Evolutionary conservation across 1,140 invertebrate genomes (phyloP).

Genomic region (Lycorma delicatula): DNA sequence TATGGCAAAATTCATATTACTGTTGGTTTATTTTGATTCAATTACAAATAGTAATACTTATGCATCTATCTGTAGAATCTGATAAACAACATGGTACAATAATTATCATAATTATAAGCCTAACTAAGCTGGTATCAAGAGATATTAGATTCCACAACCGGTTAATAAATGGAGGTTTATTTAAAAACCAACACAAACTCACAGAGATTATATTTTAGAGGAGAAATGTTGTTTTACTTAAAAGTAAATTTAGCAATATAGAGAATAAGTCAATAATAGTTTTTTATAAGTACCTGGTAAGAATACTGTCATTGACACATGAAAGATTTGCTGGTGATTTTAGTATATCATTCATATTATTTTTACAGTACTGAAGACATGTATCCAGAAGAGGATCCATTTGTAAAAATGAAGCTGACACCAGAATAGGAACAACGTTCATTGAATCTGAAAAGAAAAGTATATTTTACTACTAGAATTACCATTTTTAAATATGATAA

Average conservation of each 20-base stretch:
- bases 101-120: neutral
- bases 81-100: neutral
- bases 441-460: constrained; percentile 50
- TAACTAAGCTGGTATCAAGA: neutral
- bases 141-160: neutral
- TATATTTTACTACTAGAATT: neutral
- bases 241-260: neutral
- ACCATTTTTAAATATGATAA: neutral
- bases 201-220: neutral
- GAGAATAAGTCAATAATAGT: neutral
- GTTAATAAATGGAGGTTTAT: neutral
- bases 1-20: too few species aligned
- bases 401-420: constrained; percentile 88
- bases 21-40: too few species aligned
- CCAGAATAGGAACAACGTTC: constrained; percentile 84
- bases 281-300: constrained; percentile 49
- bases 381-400: constrained; percentile 80
- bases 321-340: constrained; percentile 66
- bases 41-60: neutral
- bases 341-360: constrained; percentile 70
- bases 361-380: constrained; percentile 70
- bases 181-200: neutral
- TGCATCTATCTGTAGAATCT: neutral
- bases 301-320: constrained; percentile 69
- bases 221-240: neutral